Base-by-base conservation (phyloP, 2,888 invertebrate species). In the Adineta ricciae region DNA sequence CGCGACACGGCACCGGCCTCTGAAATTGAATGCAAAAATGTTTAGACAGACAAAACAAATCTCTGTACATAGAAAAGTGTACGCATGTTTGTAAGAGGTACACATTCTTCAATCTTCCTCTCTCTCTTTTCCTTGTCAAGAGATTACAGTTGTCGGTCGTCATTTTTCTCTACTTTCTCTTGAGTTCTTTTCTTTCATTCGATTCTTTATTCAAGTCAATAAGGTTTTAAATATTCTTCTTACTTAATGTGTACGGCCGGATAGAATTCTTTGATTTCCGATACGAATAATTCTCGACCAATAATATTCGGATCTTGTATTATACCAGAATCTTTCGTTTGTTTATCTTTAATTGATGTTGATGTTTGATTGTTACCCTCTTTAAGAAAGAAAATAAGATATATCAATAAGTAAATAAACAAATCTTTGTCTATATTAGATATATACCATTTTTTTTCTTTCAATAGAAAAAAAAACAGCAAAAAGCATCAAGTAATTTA, bases 1-100 rank as follows among this genome's bases (percentile, higher is more conserved):
- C 85, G 90, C 89, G 83, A 92, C 92, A 84, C 89, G 89, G 89
- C 92, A 92, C 90, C 91, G 90, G 56, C 92, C 92, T 88, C 92
- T 92, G 56, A 41, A n/a, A 64, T 56, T n/a, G 64, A 32, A 41
- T 41, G 41, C 24, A 41, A 78, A 41, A 41, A 41, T n/a, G 41
- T 78, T 78, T 78, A 64, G 32, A 64, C 32, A 64, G 64, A 64
- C 64, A 32, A 64, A 64, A 64, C 64, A 64, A 64, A 64, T 64
- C 64, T 64, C 32, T 64, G 32, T 64, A 32, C 32, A 64, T 64
- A 64, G n/a, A n/a, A n/a, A n/a, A 32, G 16, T 19, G 3, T 64
- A 1, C 32, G 64, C 32, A 32, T 64, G 64, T 64, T 32, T 5
- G 64, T 32, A 64, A 64, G 27, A 64, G 32, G 32, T 64, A 64